Evolutionary conservation across 2,113 vertebrate genomes (phyloP).

Genomic region (Gopherus flavomarginatus): DNA sequence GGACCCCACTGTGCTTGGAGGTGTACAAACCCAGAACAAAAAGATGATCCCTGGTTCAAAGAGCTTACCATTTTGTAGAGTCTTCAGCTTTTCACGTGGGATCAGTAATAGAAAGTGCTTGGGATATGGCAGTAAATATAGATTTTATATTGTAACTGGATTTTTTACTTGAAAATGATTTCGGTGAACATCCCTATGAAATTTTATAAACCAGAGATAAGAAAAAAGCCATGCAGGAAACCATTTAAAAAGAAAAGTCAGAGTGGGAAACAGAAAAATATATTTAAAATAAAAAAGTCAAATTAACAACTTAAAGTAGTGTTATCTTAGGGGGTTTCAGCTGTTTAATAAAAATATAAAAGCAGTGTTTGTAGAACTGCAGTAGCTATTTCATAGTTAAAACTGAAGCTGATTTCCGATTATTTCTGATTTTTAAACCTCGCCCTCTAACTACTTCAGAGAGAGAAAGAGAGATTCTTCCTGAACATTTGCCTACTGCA

Average conservation of each 20-base stretch:
- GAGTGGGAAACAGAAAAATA: background rate
- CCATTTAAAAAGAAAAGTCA: background rate
- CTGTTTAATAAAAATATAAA: background rate
- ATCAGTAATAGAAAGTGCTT: background rate
- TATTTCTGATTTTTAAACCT: background rate
- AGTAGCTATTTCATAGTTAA: background rate
- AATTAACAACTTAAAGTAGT: background rate
- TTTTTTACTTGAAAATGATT: background rate
- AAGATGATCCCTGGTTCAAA: background rate
- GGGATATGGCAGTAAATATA: background rate
- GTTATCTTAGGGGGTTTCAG: background rate
- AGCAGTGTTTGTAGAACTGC: background rate
- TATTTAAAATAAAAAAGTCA: background rate
- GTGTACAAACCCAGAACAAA: background rate
- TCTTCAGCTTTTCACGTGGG: background rate
- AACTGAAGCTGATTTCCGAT: background rate
- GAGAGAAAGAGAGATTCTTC: background rate
- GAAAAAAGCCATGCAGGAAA: background rate
- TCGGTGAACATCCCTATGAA: background rate
- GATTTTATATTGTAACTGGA: background rate
- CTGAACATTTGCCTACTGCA: background rate
- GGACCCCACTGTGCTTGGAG: background rate
- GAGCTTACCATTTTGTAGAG: background rate
- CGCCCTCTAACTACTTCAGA: background rate
- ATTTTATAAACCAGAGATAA: background rate